phyloP scores from a whole-genome alignment of 2,113 vertebrate genomes.

The Xiphophorus hellerii region DNA sequence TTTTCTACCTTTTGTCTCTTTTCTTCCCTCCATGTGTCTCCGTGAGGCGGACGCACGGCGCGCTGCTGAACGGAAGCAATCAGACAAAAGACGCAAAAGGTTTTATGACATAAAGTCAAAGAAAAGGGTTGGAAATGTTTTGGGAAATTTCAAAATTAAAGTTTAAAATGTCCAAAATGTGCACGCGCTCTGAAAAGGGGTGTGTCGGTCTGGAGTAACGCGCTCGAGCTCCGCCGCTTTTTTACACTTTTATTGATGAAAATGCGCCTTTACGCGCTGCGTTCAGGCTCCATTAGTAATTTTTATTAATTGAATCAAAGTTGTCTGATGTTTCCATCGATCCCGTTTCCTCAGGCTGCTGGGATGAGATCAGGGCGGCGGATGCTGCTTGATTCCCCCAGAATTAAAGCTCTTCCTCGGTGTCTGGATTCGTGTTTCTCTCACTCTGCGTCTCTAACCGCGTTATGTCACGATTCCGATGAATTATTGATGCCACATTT shows the following conservation, averaged over 20 bases:
- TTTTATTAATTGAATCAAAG: not conserved
- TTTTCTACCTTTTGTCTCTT: slow-evolving; percentile 29
- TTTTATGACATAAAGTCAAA: not conserved
- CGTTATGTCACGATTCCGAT: slow-evolving; percentile 58
- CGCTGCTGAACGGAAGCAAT: slow-evolving; percentile 9
- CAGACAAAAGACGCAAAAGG: not conserved
- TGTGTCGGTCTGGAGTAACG: slow-evolving; percentile 62
- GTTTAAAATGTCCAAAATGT: slow-evolving; percentile 5
- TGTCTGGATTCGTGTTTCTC: not conserved
- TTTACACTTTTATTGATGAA: slow-evolving; percentile 11
- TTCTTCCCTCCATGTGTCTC: slow-evolving; percentile 4
- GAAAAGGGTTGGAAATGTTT: too few species aligned
- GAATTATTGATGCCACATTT: slow-evolving; percentile 57
- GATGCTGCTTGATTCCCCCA: not conserved
- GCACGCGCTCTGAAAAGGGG: slow-evolving; percentile 72
- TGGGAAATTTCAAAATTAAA: not conserved
- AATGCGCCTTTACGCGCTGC: not conserved
- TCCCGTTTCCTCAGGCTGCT: slow-evolving; percentile 1
- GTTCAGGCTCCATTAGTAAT: not conserved
- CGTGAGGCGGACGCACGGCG: slow-evolving; percentile 23
- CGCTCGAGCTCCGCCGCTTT: slow-evolving; percentile 24
- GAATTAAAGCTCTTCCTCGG: not conserved
- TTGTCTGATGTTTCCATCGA: slow-evolving; percentile 10
- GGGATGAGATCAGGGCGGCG: not conserved
- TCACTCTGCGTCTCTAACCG: slow-evolving; percentile 7